A percentile compares a stretch with the other conserved stretches of the same genome.
phyloP scores from a whole-genome alignment of 2,888 invertebrate genomes.

The Thelaira solivaga region DNA sequence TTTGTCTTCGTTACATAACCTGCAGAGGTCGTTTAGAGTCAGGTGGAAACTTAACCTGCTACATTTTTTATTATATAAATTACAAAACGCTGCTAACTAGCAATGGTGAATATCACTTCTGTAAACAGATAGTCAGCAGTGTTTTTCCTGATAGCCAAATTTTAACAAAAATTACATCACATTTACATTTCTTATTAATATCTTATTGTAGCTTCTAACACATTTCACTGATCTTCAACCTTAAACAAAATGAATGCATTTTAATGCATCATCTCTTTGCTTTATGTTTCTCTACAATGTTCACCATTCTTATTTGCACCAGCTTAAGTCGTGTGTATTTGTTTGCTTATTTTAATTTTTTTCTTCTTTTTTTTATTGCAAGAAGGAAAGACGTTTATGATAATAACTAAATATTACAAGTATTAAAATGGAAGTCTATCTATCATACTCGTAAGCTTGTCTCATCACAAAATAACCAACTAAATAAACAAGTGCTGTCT shows the following conservation, averaged over 20 bases:
- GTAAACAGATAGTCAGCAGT: no score
- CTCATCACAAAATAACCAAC: conserved; percentile 35
- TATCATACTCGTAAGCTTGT: conserved; percentile 51
- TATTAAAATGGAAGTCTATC: conserved; percentile 45
- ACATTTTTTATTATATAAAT: no score
- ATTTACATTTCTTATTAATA: no score
- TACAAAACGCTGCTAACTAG: no score
- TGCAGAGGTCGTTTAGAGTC: no score
- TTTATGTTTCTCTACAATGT: conserved; percentile 3
- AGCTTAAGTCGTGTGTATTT: not conserved
- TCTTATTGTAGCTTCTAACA: no score
- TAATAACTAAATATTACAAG: conserved; percentile 27
- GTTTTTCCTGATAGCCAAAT: no score
- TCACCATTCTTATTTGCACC: conserved; percentile 6
- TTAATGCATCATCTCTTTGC: not conserved
- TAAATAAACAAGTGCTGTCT: conserved; percentile 9
- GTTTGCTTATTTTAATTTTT: not conserved
- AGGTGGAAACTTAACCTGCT: no score
- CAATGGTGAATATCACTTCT: no score
- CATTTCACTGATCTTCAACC: not conserved
- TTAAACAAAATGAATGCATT: not conserved
- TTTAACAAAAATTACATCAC: no score
- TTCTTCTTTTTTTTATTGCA: not conserved
- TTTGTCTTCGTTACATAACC: no score
- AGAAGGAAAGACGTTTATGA: conserved; percentile 20